Evolutionary conservation across 2,113 vertebrate species (phyloP).

Genomic region (Polypterus senegalus): DNA sequence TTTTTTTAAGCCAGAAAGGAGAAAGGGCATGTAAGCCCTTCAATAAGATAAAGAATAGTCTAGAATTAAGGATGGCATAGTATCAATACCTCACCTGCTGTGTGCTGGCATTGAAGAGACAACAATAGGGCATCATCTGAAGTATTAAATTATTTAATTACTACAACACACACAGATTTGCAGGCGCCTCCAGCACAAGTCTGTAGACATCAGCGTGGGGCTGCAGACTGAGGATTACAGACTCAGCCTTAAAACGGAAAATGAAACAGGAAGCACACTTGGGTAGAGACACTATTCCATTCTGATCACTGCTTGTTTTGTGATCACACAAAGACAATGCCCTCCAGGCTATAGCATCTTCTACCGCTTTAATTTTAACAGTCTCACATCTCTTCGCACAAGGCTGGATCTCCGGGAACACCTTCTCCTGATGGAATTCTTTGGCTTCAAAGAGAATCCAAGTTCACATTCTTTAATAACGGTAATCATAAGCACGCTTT

Average conservation of each 20-base stretch:
- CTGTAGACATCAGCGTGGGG: conserved; percentile 20
- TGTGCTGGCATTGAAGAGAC: no score
- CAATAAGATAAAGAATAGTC: no score
- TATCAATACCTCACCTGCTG: no score
- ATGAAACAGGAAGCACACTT: conserved; percentile 29
- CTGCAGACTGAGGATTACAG: conserved; percentile 23
- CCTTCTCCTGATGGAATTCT: conserved; percentile 12
- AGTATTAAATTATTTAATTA: conserved; percentile 16
- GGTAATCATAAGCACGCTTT: not conserved
- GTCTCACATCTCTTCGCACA: no score
- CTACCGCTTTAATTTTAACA: no score
- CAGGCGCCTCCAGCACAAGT: conserved; percentile 15
- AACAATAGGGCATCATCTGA: not conserved
- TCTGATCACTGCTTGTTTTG: conserved; percentile 29
- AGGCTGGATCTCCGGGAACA: conserved; percentile 5
- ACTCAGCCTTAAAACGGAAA: conserved; percentile 19
- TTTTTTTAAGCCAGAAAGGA: no score
- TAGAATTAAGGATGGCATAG: no score
- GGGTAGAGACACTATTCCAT: conserved; percentile 34
- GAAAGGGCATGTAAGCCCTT: no score
- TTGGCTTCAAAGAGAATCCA: not conserved
- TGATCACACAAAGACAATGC: conserved; percentile 34
- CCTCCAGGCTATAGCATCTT: conserved; percentile 18
- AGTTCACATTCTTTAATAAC: not conserved
- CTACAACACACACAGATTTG: conserved; percentile 16